A percentile compares a stretch with the other conserved stretches of the same genome.
Evolutionary conservation across 2,113 vertebrate species (phyloP).

Genomic region (Motacilla alba): DNA sequence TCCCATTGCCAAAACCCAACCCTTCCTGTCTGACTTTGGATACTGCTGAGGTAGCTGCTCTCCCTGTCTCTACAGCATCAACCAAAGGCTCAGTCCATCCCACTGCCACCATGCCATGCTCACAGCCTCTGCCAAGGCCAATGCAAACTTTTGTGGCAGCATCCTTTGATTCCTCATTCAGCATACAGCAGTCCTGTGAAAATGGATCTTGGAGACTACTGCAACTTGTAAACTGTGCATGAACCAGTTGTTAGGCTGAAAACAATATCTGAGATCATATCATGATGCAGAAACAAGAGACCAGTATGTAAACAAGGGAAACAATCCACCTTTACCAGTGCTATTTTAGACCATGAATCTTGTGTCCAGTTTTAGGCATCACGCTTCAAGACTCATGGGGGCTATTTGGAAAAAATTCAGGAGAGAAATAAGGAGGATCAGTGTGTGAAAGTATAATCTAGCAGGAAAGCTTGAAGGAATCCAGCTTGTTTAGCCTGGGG

Average conservation of each 20-base stretch:
- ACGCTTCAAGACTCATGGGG: background rate
- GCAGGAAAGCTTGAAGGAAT: background rate
- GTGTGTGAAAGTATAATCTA: background rate
- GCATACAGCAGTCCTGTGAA: background rate
- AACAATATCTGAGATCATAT: background rate
- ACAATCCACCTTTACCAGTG: background rate
- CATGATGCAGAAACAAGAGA: background rate
- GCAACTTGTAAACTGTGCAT: background rate
- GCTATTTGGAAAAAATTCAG: background rate
- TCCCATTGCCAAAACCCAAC: background rate
- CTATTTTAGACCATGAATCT: background rate
- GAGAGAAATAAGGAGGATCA: constrained; percentile 27
- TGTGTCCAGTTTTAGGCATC: constrained; percentile 23
- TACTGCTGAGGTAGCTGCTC: background rate
- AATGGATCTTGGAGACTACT: background rate
- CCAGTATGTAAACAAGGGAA: background rate
- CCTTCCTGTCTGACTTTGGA: background rate
- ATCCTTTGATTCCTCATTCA: background rate
- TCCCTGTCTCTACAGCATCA: background rate
- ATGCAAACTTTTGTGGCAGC: background rate
- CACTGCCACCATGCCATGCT: accelerated
- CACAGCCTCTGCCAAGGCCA: background rate
- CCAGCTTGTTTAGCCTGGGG: background rate
- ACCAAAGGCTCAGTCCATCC: background rate
- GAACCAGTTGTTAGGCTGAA: background rate